Evolutionary conservation across 2,113 vertebrate species (phyloP).

Genomic region (Centropristis striata): DNA sequence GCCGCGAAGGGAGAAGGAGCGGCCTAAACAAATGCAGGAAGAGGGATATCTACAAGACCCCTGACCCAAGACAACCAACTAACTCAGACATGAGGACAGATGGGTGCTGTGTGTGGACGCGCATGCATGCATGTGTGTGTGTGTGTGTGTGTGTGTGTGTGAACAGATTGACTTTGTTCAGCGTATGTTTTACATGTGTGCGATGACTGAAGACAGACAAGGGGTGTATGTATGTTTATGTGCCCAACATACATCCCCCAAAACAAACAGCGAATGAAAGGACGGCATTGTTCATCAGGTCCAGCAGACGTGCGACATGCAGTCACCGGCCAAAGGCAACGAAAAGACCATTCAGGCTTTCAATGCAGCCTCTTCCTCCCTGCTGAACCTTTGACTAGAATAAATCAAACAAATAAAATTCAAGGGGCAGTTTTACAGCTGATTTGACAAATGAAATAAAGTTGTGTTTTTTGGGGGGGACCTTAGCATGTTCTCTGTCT

Average conservation of each 20-base stretch:
- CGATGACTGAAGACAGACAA: conserved; percentile 52
- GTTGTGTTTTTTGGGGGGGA: background rate
- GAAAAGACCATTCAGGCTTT: conserved; percentile 10
- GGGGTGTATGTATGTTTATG: conserved; percentile 28
- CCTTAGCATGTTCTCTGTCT: conserved; percentile 6
- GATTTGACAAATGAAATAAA: conserved; percentile 13
- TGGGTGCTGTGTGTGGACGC: conserved; percentile 18
- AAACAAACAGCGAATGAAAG: conserved; percentile 72
- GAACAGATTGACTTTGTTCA: conserved; percentile 63
- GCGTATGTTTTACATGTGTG: conserved; percentile 27
- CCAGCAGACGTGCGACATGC: background rate
- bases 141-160: too few relatives aligned
- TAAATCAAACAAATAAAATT: conserved; percentile 23
- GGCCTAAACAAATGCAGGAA: conserved; percentile 82
- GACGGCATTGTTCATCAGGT: conserved; percentile 45
- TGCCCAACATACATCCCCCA: conserved; percentile 50
- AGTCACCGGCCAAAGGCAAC: conserved; percentile 24
- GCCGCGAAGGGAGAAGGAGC: conserved; percentile 34
- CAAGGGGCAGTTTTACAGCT: background rate
- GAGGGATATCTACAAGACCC: conserved; percentile 70
- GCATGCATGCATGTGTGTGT: background rate
- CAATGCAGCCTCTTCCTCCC: conserved; percentile 5
- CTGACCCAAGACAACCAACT: conserved; percentile 60
- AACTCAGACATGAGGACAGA: conserved; percentile 70
- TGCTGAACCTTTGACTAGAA: conserved; percentile 2